Conservation (phyloP, 2,888 invertebrate genomes). For the Pollenia amentaria region DNA sequence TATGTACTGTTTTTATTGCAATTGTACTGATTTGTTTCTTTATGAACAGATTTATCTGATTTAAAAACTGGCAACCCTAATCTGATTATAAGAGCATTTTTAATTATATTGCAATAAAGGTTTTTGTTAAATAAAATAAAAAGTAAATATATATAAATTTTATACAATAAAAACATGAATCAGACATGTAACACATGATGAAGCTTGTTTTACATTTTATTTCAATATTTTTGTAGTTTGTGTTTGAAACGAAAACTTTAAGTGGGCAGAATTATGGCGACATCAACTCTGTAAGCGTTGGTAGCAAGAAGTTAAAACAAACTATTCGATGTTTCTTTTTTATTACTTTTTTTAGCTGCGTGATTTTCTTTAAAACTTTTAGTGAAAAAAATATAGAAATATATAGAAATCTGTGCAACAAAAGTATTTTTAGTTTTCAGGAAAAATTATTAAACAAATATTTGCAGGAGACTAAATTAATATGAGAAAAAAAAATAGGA, state of each 20-base stretch:
- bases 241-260: slow-evolving; percentile 23
- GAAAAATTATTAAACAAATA: slow-evolving; percentile 12
- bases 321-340: slow-evolving; percentile 17
- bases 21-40: too few relatives aligned
- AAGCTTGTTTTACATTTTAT: slow-evolving; percentile 45
- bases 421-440: background rate
- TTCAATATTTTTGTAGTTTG: background rate
- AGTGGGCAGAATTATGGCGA: slow-evolving; percentile 67
- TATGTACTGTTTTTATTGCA: too few relatives aligned
- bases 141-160: background rate
- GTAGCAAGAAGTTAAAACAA: slow-evolving; percentile 51
- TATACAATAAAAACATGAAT: slow-evolving; percentile 49
- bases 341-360: background rate
- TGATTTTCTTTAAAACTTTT: slow-evolving; percentile 21
- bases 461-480: background rate
- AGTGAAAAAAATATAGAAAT: too few relatives aligned
- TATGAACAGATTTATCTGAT: too few relatives aligned
- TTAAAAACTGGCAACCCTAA: too few relatives aligned
- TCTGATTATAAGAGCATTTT: slow-evolving; percentile 63
- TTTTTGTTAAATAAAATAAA: background rate
- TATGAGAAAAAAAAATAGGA: background rate
- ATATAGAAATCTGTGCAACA: background rate
- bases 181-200: slow-evolving; percentile 55
- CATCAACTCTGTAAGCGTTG: slow-evolving; percentile 66
- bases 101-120: slow-evolving; percentile 57